Evolutionary conservation across 2,797 vertebrate genomes (phyloP), one percentile per base, ranked within the genome.

Genomic region (Numenius phaeopus): DNA sequence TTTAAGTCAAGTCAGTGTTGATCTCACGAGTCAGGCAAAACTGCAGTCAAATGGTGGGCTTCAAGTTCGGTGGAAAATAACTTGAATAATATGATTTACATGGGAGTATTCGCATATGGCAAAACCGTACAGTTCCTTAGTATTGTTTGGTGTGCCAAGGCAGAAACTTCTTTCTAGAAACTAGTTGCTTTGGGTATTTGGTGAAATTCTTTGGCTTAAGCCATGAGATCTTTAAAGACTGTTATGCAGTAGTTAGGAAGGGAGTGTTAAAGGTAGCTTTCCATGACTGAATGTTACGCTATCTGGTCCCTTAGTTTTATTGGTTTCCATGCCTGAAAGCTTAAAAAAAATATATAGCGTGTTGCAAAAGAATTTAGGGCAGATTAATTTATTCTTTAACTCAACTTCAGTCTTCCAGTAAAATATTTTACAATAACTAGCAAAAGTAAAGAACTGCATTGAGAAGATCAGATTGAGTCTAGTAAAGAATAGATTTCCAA

Each of bases 81-180:
- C 12, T 32, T 67, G 22, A 82, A 46, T 79, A 37, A 24, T 80
- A 55, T 30, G 30, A 49, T 37, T 37, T 23, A 47, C 29, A 67
- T 17, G 10, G 23, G n/a, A 59, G 3, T 58, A 72, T 77, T 76
- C 0, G 0, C 14, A 42, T 66, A 32, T 55, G 39, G 46, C 37
- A 70, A 78, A 58, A 40, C 52, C 40, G 18, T 9, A 21, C 30
- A 16, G 6, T 81, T 69, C 11, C 30, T 61, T 75, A 57, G 8
- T 52, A 29, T 52, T 65, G 44, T 34, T 81, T 85, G 64, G 19
- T 42, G 39, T 93, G 11, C 44, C 57, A 88, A 70, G 52, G 57
- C 49, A 92, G 64, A 79, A 75, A n/a, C n/a, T 82, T 84, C 39
- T 34, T 82, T 77, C 37, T 82, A 44, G 69, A 52, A 88, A 39